Evolutionary conservation across 2,888 invertebrate genomes (phyloP).

Genomic region (Diarsia mendica): DNA sequence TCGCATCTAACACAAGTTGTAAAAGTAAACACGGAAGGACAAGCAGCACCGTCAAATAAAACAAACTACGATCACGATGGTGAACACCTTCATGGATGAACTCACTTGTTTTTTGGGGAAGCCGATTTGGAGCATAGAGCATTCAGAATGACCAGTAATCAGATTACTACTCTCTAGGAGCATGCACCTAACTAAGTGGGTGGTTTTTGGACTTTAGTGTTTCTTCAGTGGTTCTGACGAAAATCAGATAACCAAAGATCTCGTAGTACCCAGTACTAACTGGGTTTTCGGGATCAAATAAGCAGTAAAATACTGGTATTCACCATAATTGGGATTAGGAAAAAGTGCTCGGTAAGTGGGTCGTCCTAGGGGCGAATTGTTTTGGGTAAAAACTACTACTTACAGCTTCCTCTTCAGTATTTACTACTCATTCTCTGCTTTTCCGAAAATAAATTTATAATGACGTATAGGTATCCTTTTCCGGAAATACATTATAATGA

Average conservation of each 20-base stretch:
- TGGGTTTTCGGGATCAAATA: too few relatives aligned
- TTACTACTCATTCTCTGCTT: background rate
- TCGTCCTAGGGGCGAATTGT: too few relatives aligned
- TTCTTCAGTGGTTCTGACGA: too few relatives aligned
- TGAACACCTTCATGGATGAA: background rate
- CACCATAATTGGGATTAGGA: too few relatives aligned
- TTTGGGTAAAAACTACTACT: too few relatives aligned
- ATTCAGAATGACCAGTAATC: background rate
- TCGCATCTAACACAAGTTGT: slow-evolving; percentile 10
- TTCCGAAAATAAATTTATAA: background rate
- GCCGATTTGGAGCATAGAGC: background rate
- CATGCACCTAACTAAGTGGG: background rate
- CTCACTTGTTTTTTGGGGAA: background rate
- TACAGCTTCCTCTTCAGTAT: too few relatives aligned
- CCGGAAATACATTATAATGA: too few relatives aligned
- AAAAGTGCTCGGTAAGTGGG: too few relatives aligned
- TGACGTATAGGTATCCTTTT: too few relatives aligned
- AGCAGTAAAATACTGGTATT: too few relatives aligned
- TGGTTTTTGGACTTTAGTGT: background rate
- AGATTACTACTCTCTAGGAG: background rate
- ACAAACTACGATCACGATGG: slow-evolving; percentile 13
- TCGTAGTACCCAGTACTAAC: too few relatives aligned
- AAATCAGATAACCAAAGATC: too few relatives aligned
- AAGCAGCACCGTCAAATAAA: slow-evolving; percentile 4
- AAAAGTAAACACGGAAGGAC: background rate